Conservation (phyloP, 2,888 invertebrate genomes). For the Cataglyphis altisquamis region DNA sequence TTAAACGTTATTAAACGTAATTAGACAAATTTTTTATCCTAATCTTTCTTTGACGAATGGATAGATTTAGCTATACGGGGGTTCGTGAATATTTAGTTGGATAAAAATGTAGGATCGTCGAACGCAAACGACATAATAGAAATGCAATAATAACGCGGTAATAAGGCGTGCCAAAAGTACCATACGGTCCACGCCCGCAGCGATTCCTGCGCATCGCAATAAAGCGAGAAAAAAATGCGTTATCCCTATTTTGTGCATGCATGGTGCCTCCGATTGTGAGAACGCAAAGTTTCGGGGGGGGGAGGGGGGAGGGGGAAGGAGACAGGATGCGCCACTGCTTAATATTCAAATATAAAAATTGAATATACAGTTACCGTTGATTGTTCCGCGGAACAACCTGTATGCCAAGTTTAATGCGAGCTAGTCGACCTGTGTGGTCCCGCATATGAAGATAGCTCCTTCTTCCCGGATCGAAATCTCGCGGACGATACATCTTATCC, state of each 20-base stretch:
- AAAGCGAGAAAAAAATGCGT: constrained; percentile 41
- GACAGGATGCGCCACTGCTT: constrained; percentile 70
- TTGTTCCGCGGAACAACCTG: constrained; percentile 71
- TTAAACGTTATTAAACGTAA: background rate
- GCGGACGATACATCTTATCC: constrained; percentile 21
- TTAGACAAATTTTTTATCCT: background rate
- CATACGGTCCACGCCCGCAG: constrained; percentile 51
- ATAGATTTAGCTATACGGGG: background rate
- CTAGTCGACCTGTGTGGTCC: constrained; percentile 80
- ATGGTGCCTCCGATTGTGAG: constrained; percentile 40
- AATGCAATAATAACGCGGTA: constrained; percentile 41
- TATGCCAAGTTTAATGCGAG: constrained; percentile 80
- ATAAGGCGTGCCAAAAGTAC: constrained; percentile 37
- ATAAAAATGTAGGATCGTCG: background rate
- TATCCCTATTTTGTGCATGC: constrained; percentile 45
- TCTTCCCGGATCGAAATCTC: constrained; percentile 31
- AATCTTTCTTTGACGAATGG: background rate
- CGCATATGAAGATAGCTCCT: constrained; percentile 62
- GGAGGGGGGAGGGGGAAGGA: background rate
- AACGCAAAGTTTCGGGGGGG: constrained; percentile 40
- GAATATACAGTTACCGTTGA: constrained; percentile 82
- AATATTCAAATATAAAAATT: constrained; percentile 82
- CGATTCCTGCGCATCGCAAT: constrained; percentile 44
- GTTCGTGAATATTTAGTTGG: background rate
- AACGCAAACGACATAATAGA: constrained; percentile 37